Evolutionary conservation across 2,888 invertebrate genomes (phyloP).

Genomic region (Drosophila cognata): DNA sequence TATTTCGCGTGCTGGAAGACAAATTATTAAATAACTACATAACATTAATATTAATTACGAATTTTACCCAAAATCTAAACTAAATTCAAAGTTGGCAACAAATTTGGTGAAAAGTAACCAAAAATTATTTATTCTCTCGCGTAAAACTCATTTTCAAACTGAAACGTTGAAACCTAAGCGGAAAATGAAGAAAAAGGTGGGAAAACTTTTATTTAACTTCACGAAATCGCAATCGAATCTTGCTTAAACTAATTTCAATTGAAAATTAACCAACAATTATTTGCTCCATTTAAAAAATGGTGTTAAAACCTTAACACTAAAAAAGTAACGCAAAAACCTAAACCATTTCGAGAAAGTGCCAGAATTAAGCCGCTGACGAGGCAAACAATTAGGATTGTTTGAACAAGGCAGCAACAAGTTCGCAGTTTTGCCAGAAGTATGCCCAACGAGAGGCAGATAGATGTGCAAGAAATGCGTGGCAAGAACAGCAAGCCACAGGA

Average conservation of each 20-base stretch:
- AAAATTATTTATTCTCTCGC: neutral
- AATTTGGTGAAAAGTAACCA: neutral
- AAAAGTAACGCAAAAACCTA: neutral
- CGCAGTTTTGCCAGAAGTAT: conserved; percentile 3
- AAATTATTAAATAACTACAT: neutral
- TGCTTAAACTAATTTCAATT: no score
- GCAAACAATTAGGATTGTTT: conserved; percentile 52
- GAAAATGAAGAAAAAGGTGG: no score
- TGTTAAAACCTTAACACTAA: conserved; percentile 25
- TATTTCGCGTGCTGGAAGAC: neutral
- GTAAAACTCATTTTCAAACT: no score
- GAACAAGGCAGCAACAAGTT: conserved; percentile 22
- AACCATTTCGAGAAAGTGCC: conserved; percentile 24
- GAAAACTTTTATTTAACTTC: no score
- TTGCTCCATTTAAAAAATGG: conserved; percentile 45
- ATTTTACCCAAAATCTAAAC: neutral
- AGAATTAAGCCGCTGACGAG: conserved; percentile 43
- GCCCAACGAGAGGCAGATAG: neutral
- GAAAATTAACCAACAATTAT: conserved; percentile 6
- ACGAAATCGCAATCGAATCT: no score
- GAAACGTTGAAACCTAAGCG: no score
- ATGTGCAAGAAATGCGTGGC: conserved; percentile 41
- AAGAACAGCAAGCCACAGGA: conserved; percentile 29
- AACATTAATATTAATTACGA: neutral
- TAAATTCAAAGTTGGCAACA: neutral